phyloP scores from a whole-genome alignment of 2,797 vertebrate species.

The Ceryle rudis region DNA sequence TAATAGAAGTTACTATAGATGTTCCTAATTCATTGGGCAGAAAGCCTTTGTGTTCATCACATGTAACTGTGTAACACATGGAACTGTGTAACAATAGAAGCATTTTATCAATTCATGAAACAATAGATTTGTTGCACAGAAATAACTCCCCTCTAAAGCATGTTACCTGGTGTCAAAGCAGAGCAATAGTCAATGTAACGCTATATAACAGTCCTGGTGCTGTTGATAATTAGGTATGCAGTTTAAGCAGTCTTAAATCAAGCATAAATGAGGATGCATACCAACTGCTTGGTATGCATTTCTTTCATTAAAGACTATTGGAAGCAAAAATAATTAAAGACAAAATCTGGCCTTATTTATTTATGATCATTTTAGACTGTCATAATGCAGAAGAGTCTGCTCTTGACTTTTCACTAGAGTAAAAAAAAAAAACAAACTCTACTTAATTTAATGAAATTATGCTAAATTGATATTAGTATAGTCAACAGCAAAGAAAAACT shows the following conservation, averaged over 20 bases:
- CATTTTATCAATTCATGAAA: not conserved
- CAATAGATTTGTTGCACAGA: not conserved
- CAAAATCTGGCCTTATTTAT: not conserved
- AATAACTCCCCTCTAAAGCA: not conserved
- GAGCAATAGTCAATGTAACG: not conserved
- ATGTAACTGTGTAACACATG: not conserved
- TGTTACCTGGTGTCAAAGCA: not conserved
- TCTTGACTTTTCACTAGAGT: not conserved
- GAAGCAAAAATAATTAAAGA: not conserved
- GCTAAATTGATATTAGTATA: not conserved
- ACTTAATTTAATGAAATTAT: not conserved
- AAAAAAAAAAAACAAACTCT: not conserved
- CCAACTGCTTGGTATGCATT: not conserved
- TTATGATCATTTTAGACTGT: not conserved
- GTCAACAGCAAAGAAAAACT: not conserved
- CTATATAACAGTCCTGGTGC: not conserved
- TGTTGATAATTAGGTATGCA: not conserved
- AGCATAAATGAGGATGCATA: not conserved
- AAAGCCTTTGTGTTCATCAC: not conserved
- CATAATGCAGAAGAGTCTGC: not conserved
- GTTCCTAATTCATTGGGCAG: not conserved
- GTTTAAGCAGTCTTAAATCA: not conserved
- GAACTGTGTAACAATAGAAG: not conserved
- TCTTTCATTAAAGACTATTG: not conserved
- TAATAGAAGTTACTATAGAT: not conserved